These are phyloP conservation scores for Galerucella nymphaeae DNA, from an alignment of 2,888 invertebrate genomes.

Conservation along the genomic window DNA sequence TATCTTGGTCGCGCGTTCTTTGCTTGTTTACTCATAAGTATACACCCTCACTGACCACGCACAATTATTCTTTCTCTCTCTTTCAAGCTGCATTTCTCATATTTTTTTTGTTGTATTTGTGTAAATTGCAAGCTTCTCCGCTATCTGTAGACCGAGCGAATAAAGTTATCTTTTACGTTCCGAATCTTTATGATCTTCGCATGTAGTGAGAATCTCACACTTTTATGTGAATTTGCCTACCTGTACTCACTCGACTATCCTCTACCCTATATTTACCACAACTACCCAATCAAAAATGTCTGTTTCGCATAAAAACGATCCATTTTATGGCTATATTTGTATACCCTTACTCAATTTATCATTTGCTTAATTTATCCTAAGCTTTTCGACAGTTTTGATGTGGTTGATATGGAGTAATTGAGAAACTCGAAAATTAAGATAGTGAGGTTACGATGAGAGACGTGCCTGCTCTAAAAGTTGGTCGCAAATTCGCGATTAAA, in stretches of 20 bases:
- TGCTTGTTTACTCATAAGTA: no score
- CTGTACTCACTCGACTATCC: no score
- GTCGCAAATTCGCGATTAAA: neutral
- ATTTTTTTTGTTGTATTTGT: no score
- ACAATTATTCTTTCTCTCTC: no score
- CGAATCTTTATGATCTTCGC: neutral
- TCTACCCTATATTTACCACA: neutral
- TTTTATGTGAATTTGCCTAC: no score
- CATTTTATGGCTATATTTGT: neutral
- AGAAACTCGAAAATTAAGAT: neutral
- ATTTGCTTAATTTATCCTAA: constrained; percentile 7
- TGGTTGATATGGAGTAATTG: neutral
- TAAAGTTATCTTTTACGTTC: no score
- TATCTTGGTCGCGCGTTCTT: no score
- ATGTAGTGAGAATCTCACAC: neutral
- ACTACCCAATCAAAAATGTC: neutral
- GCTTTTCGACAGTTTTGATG: neutral
- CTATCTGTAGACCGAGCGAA: no score
- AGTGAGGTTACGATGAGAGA: constrained; percentile 2
- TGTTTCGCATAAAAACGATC: no score
- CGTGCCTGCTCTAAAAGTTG: neutral
- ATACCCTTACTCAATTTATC: neutral
- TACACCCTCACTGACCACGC: no score
- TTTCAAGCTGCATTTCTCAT: no score
- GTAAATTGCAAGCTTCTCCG: no score